Evolutionary conservation across 2,888 invertebrate species (phyloP).

Genomic region (Catocala nupta): DNA sequence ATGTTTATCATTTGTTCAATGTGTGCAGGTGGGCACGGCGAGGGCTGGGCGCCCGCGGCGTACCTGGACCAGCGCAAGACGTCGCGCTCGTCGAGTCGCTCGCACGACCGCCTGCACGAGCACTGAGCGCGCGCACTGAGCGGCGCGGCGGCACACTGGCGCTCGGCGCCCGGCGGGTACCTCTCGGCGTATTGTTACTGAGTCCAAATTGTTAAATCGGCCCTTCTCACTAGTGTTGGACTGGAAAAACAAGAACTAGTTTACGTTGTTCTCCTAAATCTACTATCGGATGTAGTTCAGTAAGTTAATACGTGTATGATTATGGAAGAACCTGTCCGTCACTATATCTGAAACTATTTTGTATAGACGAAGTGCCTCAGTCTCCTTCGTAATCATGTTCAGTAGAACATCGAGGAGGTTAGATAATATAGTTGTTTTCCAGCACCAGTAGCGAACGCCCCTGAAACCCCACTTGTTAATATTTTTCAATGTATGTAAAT

Average conservation of each 20-base stretch:
- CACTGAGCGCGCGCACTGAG: conserved; percentile 78
- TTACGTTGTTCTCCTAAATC: conserved; percentile 14
- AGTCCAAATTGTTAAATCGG: conserved; percentile 11
- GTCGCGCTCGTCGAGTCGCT: conserved; percentile 91
- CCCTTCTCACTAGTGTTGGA: conserved; percentile 20
- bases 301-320: conserved; percentile 34
- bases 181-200: conserved; percentile 16
- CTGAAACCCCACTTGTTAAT: conserved; percentile 67
- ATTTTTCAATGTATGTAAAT: conserved; percentile 81
- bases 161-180: conserved; percentile 7
- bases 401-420: conserved; percentile 27
- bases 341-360: conserved; percentile 28
- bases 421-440: conserved; percentile 38
- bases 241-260: conserved; percentile 20
- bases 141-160: conserved; percentile 13
- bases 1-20: conserved; percentile 2
- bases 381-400: conserved; percentile 47
- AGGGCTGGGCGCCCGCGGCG: conserved; percentile 98
- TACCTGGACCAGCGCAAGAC: conserved; percentile 95
- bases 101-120: conserved; percentile 87
- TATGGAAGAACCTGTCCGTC: conserved; percentile 40
- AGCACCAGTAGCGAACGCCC: conserved; percentile 53
- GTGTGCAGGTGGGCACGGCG: conserved; percentile 88
- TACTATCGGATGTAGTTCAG: conserved; percentile 20
- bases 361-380: conserved; percentile 49